These are phyloP conservation scores for Anolis sagrei DNA, from an alignment of 2,113 vertebrate species.

Conservation along the genomic window DNA sequence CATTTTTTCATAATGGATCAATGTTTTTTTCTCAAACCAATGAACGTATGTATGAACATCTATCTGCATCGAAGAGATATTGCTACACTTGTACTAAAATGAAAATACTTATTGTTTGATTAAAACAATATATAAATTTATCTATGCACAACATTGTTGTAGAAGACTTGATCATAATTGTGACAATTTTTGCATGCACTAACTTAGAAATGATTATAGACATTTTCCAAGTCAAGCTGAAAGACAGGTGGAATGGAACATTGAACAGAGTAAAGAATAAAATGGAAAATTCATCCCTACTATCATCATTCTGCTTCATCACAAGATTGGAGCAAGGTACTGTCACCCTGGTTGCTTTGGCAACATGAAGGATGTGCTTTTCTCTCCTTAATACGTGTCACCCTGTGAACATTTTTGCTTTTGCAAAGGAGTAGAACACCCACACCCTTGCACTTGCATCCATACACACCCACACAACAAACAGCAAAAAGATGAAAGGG, in stretches of 20 bases:
- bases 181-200: too few relatives aligned
- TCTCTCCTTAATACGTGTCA: too few relatives aligned
- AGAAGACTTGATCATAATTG: background rate
- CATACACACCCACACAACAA: background rate
- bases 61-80: background rate
- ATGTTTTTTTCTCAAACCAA: background rate
- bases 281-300: too few relatives aligned
- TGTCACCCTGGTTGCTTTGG: background rate
- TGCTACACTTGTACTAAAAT: background rate
- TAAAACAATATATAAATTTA: background rate
- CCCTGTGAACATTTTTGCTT: too few relatives aligned
- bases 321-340: background rate
- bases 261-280: too few relatives aligned
- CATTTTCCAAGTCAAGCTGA: background rate
- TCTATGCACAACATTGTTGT: background rate
- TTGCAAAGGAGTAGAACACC: too few relatives aligned
- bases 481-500: background rate
- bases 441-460: background rate
- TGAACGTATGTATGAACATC: background rate
- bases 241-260: background rate
- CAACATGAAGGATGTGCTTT: background rate
- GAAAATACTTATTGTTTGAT: background rate
- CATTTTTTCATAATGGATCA: background rate
- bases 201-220: background rate
- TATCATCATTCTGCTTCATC: background rate